Percentiles rank a stretch among this genome's conserved stretches.
Evolutionary conservation across 1,140 invertebrate species (phyloP).

Genomic region (Elymnias hypermnestra): DNA sequence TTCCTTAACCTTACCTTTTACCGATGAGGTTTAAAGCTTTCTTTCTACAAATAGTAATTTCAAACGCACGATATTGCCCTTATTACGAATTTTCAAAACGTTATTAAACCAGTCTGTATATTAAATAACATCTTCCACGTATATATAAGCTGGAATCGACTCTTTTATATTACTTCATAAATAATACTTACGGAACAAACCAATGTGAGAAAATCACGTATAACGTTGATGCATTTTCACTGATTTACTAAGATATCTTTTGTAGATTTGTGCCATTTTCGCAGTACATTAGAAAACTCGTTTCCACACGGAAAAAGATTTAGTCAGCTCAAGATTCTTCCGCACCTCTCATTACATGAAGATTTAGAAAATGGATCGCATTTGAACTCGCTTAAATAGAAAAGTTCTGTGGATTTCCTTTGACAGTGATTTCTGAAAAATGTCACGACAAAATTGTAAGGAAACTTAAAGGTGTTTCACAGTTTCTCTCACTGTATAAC

Average conservation of each 20-base stretch:
- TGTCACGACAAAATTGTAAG: background rate
- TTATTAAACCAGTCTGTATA: too few species aligned
- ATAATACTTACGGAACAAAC: too few species aligned
- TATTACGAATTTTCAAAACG: too few species aligned
- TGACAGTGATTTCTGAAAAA: conserved; percentile 2
- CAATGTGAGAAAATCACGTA: too few species aligned
- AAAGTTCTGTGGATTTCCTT: conserved; percentile 3
- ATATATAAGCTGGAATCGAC: too few species aligned
- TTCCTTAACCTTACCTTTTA: too few species aligned
- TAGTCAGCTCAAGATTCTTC: conserved; percentile 4
- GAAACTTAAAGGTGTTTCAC: background rate
- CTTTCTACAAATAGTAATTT: too few species aligned
- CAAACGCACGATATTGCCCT: too few species aligned
- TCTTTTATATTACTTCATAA: too few species aligned
- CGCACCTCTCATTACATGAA: conserved; percentile 3
- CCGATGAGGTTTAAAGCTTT: too few species aligned
- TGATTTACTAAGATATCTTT: background rate
- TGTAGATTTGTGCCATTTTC: conserved; percentile 1
- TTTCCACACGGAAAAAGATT: conserved; percentile 1
- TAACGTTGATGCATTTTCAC: background rate
- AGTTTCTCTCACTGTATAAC: background rate
- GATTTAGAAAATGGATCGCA: conserved; percentile 7
- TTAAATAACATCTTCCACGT: too few species aligned
- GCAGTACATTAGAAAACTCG: conserved; percentile 7
- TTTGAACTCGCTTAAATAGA: conserved; percentile 4